Evolutionary conservation across 2,888 invertebrate species (phyloP).

Genomic region (Thelaira solivaga): DNA sequence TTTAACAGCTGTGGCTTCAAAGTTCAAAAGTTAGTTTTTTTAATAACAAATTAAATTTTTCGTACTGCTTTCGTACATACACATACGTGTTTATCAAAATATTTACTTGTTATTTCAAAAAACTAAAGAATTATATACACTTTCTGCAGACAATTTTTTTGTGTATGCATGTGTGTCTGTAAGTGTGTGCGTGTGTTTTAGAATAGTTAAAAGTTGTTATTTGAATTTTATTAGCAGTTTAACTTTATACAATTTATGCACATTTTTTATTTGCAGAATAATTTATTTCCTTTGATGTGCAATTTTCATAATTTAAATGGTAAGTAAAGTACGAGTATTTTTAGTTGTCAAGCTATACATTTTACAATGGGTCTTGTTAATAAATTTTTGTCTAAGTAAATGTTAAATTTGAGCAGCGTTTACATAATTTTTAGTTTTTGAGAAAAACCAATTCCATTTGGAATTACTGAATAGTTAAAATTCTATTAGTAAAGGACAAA

Average conservation of each 20-base stretch:
- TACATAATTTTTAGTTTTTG: no score
- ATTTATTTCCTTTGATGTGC: conserved; percentile 1
- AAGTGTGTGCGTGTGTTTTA: not conserved
- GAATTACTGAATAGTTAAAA: no score
- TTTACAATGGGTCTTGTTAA: not conserved
- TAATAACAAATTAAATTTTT: no score
- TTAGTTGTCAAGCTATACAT: not conserved
- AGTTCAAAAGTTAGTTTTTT: no score
- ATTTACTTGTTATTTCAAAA: conserved; percentile 3
- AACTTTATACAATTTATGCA: not conserved
- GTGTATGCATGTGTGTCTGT: no score
- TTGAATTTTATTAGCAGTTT: conserved; percentile 3
- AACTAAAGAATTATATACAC: not conserved
- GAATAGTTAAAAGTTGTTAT: not conserved
- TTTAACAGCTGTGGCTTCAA: no score
- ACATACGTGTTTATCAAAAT: not conserved
- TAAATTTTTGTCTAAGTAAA: no score
- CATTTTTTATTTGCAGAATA: conserved; percentile 3
- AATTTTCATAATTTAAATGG: conserved; percentile 1
- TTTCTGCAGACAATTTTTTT: not conserved
- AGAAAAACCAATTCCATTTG: no score
- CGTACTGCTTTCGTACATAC: not conserved
- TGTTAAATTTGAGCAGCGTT: no score
- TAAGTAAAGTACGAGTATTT: conserved; percentile 17
- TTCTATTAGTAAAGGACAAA: no score